Percentiles rank a stretch among this genome's conserved stretches.
phyloP scores from a whole-genome alignment of 2,113 vertebrate species.

The Forbesichthys papilliferus region DNA sequence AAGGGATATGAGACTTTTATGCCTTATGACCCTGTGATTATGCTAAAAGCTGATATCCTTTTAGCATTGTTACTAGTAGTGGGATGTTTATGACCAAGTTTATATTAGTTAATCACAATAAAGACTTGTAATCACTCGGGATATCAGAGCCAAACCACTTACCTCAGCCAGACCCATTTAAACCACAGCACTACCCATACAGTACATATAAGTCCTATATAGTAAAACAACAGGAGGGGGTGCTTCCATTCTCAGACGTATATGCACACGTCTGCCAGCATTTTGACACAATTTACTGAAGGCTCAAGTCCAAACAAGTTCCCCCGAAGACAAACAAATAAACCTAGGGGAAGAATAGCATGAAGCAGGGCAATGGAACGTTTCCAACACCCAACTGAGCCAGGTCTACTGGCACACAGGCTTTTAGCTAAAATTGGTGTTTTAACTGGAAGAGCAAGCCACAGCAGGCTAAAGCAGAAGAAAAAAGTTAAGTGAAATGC shows the following conservation, averaged over 20 bases:
- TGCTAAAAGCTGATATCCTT: constrained; percentile 23
- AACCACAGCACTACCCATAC: constrained; percentile 32
- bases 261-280: constrained; percentile 41
- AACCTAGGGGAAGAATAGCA: constrained; percentile 55
- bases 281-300: constrained; percentile 48
- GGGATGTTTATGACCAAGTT: constrained; percentile 42
- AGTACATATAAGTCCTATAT: constrained; percentile 40
- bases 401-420: constrained; percentile 22
- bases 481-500: constrained; percentile 1
- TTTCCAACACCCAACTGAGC: constrained; percentile 16
- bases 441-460: background rate
- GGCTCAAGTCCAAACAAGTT: constrained; percentile 37
- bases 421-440: too few species aligned
- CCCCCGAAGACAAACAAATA: constrained; percentile 64
- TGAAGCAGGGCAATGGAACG: constrained; percentile 33
- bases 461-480: too few species aligned
- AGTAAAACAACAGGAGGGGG: constrained; percentile 51
- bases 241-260: constrained; percentile 42
- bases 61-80: constrained; percentile 8
- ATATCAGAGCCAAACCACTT: too few species aligned
- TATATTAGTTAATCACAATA: constrained; percentile 54
- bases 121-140: constrained; percentile 47
- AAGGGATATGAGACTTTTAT: too few species aligned
- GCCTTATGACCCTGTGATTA: constrained; percentile 10
- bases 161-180: constrained; percentile 38